Percentiles rank a stretch among this genome's conserved stretches.
These are phyloP conservation scores for Oxystoma pomonae DNA, from an alignment of 2,888 invertebrate genomes.

Conservation along the genomic window DNA sequence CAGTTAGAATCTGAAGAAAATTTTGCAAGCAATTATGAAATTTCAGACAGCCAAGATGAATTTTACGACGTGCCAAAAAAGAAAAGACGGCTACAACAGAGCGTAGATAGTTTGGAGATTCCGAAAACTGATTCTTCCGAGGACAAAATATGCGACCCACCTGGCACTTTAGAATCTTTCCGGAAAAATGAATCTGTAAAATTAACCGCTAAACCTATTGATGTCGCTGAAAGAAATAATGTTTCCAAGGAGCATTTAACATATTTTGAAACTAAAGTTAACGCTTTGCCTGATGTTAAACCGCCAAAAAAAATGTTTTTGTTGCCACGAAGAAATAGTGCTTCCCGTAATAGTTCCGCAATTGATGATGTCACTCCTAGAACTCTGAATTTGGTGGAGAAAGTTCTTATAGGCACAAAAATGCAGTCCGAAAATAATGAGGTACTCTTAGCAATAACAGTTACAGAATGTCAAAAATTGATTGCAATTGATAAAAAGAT, in stretches of 20 bases:
- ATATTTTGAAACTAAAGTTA: not conserved
- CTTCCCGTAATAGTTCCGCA: constrained; percentile 1
- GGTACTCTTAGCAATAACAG: constrained; percentile 19
- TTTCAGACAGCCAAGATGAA: constrained; percentile 21
- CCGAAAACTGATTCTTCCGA: not conserved
- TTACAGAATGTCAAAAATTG: constrained; percentile 23
- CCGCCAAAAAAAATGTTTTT: not conserved
- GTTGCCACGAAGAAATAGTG: not conserved
- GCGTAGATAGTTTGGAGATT: constrained; percentile 5
- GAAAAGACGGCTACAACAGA: constrained; percentile 26
- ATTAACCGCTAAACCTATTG: not conserved
- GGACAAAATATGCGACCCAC: not conserved
- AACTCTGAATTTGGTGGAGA: constrained; percentile 19
- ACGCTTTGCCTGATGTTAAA: not conserved
- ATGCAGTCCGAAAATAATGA: constrained; percentile 11
- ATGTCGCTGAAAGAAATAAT: not conserved
- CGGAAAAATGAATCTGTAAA: not conserved
- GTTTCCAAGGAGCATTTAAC: not conserved
- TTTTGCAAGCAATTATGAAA: not conserved
- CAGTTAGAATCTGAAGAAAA: constrained; percentile 21
- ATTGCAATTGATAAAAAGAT: constrained; percentile 20
- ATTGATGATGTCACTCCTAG: constrained; percentile 18
- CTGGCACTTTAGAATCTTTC: not conserved
- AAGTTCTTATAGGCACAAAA: constrained; percentile 15
- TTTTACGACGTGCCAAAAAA: constrained; percentile 33